Evolutionary conservation across 2,113 vertebrate genomes (phyloP), one percentile per base, ranked within the genome.

Genomic region (Gadus chalcogrammus): DNA sequence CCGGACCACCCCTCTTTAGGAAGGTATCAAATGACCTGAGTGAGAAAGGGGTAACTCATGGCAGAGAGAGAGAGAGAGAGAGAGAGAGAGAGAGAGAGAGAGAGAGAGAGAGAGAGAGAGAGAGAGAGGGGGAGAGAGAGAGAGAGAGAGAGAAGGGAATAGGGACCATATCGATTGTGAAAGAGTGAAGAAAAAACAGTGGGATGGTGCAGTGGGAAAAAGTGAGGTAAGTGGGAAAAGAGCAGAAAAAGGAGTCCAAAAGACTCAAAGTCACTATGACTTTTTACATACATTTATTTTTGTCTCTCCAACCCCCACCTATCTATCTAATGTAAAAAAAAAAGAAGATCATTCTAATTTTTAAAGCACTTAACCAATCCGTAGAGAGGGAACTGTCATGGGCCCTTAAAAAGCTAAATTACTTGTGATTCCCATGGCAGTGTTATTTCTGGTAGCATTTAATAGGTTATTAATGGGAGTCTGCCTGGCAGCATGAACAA

Each of bases 361-460:
- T 56, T 67, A 48, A 64, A 71, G 70, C 64, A 66, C 68, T 66
- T 75, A 70, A 66, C 64, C 56, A 74, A 74, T 67, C 72, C 55
- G 7, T 28, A 17, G 65, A 64, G 77, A 67, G 48, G 11, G 28
- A 67, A 58, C 15, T 71, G 64, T 64, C 70, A 59, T 42, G 60
- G 77, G 62, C 24, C 3, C 16, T 64, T 71, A 31, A 60, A 72
- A 35, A 72, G 61, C 61, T 69, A 64, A 72, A 72, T 71, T 59
- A 74, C 64, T 74, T 70, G 42, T 48, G 15, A 74, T 56, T 67
- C 77, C 69, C 72, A 20, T 2, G 61, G 18, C 31, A 4, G 20
- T 53, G 68, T 61, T 79, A 68, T 74, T 79, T 79, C 59, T 74
- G 72, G 64, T 35, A 72, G 24, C 56, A 68, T 79, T 71, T 65